Evolutionary conservation across 2,797 vertebrate genomes (phyloP).

Genomic region (Lepidocolaptes lacrymiger): DNA sequence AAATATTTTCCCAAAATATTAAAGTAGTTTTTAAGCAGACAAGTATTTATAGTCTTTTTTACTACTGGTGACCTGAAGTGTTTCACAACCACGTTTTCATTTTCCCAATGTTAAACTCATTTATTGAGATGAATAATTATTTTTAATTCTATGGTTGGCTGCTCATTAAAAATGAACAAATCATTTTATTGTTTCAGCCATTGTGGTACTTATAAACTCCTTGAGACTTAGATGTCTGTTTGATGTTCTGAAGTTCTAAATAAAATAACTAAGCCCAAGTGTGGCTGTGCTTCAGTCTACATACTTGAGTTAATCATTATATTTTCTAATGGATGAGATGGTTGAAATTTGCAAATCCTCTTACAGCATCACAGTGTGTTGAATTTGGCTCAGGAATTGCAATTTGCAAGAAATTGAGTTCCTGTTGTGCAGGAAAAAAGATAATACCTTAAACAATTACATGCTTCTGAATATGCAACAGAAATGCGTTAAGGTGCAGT

Average conservation of each 20-base stretch:
- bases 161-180: not conserved
- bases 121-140: not conserved
- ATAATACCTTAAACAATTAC: not conserved
- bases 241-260: not conserved
- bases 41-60: slow-evolving; percentile 6
- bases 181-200: not conserved
- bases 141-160: not conserved
- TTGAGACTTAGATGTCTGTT: not conserved
- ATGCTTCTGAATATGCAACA: not conserved
- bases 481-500: not conserved
- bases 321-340: not conserved
- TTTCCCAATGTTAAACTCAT: not conserved
- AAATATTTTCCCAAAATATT: slow-evolving; percentile 5
- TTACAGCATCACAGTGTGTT: not conserved
- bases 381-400: slow-evolving; percentile 8
- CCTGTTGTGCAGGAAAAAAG: not conserved
- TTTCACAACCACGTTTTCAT: not conserved
- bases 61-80: not conserved
- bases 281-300: not conserved
- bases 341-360: slow-evolving; percentile 30
- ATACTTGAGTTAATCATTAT: not conserved
- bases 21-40: not conserved
- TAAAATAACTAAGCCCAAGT: not conserved
- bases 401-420: not conserved
- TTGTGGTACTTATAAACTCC: not conserved